Evolutionary conservation across 2,113 vertebrate genomes (phyloP).

Genomic region (Pomatorhinus ruficollis): DNA sequence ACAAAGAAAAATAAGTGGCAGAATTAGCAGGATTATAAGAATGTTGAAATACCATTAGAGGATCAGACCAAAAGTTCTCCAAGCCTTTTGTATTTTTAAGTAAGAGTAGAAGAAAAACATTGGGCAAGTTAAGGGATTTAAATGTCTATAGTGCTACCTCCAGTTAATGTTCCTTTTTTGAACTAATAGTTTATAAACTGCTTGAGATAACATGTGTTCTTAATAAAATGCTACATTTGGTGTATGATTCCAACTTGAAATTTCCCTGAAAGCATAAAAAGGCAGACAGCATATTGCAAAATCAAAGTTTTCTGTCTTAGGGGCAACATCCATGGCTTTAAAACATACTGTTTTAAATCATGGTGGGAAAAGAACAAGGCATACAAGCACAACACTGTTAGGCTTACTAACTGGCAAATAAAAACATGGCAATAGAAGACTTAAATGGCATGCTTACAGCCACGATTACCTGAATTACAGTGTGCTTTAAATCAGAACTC

Average conservation of each 20-base stretch:
- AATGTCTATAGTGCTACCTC: not conserved
- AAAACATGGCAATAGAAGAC: not conserved
- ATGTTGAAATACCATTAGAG: not conserved
- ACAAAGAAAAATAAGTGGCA: not conserved
- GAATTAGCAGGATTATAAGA: not conserved
- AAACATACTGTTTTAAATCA: not conserved
- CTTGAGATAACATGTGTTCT: not conserved
- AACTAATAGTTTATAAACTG: not conserved
- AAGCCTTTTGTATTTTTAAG: not conserved
- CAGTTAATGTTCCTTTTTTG: not conserved
- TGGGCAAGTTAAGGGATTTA: not conserved
- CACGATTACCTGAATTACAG: not conserved
- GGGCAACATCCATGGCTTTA: not conserved
- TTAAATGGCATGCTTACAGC: not conserved
- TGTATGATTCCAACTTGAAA: not conserved
- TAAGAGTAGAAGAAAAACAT: not conserved
- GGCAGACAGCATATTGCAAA: not conserved
- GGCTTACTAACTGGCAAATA: not conserved
- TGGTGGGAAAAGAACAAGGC: not conserved
- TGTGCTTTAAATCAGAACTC: not conserved
- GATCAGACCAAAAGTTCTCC: not conserved
- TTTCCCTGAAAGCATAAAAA: not conserved
- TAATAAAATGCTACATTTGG: not conserved
- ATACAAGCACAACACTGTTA: not conserved
- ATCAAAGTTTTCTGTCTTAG: not conserved